A percentile compares a stretch with the other conserved stretches of the same genome.
Conservation (phyloP, 2,113 vertebrate genomes). For the Atractosteus spatula region DNA sequence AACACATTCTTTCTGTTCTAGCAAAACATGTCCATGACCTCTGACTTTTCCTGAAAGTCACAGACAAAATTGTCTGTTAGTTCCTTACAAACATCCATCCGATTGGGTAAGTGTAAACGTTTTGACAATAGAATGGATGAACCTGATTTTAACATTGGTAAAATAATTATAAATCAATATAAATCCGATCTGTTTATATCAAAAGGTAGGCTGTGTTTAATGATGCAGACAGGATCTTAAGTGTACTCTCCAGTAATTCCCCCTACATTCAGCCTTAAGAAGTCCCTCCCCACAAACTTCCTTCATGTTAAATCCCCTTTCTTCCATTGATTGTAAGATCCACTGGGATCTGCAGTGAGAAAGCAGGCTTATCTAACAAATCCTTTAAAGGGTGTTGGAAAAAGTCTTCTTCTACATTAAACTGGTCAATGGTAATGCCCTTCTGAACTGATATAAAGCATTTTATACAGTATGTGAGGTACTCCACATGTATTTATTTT, state of each 20-base stretch:
- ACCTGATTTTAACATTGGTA: too few species aligned
- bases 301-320: constrained; percentile 56
- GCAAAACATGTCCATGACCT: too few species aligned
- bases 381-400: constrained; percentile 62
- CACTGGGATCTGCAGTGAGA: constrained; percentile 45
- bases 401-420: constrained; percentile 49
- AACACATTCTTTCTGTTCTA: too few species aligned
- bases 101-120: too few species aligned
- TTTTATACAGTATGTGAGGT: too few species aligned
- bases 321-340: constrained; percentile 57
- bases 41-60: too few species aligned
- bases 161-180: too few species aligned
- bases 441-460: not conserved
- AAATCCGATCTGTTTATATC: not conserved
- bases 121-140: too few species aligned
- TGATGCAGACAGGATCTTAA: constrained; percentile 38
- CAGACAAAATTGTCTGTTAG: too few species aligned
- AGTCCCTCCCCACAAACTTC: constrained; percentile 33
- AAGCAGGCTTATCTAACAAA: constrained; percentile 61
- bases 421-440: constrained; percentile 35
- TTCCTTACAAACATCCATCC: too few species aligned
- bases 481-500: too few species aligned
- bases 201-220: constrained; percentile 51
- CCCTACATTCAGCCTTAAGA: constrained; percentile 52
- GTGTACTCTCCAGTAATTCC: constrained; percentile 45